Evolutionary conservation across 1,140 invertebrate species (phyloP).

Genomic region (Drosophila mauritiana): DNA sequence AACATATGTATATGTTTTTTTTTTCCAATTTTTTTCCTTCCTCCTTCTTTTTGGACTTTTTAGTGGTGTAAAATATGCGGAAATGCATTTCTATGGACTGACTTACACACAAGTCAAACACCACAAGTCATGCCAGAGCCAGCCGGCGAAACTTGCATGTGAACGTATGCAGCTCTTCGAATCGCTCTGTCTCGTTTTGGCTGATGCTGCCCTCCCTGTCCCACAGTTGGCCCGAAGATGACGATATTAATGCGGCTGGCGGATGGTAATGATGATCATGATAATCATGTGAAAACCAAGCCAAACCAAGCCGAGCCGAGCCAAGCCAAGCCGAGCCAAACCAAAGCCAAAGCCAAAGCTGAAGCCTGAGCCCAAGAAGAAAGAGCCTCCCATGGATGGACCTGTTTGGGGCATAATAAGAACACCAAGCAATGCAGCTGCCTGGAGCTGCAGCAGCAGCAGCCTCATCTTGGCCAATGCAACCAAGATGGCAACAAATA

Average conservation of each 20-base stretch:
- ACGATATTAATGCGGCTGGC: conserved; percentile 81
- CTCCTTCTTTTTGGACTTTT: conserved; percentile 73
- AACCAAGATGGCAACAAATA: conserved; percentile 62
- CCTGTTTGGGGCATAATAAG: conserved; percentile 80
- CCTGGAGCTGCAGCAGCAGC: conserved; percentile 20
- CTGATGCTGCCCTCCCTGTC: conserved; percentile 12
- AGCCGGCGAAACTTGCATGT: conserved; percentile 79
- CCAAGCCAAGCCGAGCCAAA: conserved; percentile 58
- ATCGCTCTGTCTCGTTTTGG: conserved; percentile 23
- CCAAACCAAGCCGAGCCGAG: conserved; percentile 74
- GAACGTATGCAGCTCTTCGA: conserved; percentile 44
- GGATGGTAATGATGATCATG: conserved; percentile 81
- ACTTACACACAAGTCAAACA: conserved; percentile 76
- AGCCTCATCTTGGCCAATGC: conserved; percentile 61
- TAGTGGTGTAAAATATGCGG: conserved; percentile 83
- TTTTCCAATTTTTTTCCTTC: conserved; percentile 26
- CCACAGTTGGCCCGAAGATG: conserved; percentile 67
- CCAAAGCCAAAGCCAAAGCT: conserved; percentile 24
- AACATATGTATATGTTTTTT: conserved; percentile 53
- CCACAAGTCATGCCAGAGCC: conserved; percentile 78
- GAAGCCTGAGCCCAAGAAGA: not conserved
- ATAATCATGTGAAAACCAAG: conserved; percentile 83
- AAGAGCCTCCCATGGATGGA: conserved; percentile 61
- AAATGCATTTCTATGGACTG: conserved; percentile 83
- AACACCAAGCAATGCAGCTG: conserved; percentile 76